Evolutionary conservation across 2,113 vertebrate genomes (phyloP), one percentile per base, ranked within the genome.

Genomic region (Potamarius usumacintae): DNA sequence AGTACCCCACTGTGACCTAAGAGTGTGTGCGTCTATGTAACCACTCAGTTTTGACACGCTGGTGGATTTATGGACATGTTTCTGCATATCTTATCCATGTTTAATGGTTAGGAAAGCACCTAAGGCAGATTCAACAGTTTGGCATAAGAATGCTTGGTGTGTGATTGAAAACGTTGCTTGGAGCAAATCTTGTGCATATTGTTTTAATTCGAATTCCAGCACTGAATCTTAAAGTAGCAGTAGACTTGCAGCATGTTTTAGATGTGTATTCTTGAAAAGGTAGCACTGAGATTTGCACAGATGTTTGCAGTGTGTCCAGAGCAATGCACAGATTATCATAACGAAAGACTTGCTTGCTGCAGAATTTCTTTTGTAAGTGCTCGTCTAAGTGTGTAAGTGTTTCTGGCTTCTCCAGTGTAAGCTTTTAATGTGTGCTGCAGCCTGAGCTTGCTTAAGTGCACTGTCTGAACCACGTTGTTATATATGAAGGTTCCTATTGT

Each of bases 21-120:
- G 88, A 88, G 86, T 18, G 65, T 84, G 60, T 58, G 67, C 58
- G 58, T 57, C 52, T 52, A 20, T 78, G 78, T 86, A 84, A 87
- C 82, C 67, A 67, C 79, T 63, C 18, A 57, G 60, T 86, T 88
- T 89, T 89, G 78, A 89, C 87, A 89, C 62, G 83, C 84, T 82
- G 82, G 81, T 83, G 60, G 86, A 91, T 90, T 89, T 89, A 88
- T 83, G 67, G 83, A 15, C 79, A 65, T 85, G 84, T 82, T 86
- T 67, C 79, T 86, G 77, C 83, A 48, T 86, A 90, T 92, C 84
- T 87, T 88, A 82, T 88, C 86, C 86, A 72, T 87, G 69, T 87
- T 86, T 74, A 67, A 72, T 65, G 85, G 88, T 87, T 89, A 78
- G 80, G 85, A 90, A 90, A 89, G 74, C 69, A 89, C 72, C 53